Conservation (phyloP, 1,140 invertebrate genomes). For the Ceratosolen fusciceps region DNA sequence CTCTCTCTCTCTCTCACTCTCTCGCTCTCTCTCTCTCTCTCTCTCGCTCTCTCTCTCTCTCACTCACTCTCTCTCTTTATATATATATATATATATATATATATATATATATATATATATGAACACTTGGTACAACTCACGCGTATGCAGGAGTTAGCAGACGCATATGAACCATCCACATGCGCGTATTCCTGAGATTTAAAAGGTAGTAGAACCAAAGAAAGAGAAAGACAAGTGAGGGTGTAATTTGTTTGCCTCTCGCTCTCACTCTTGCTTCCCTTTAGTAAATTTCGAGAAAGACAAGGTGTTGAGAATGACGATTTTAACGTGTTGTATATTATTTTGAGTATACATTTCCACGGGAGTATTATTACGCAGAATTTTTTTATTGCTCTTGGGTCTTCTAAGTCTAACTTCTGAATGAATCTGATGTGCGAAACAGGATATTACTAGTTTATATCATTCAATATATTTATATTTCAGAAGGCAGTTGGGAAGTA, state of each 20-base stretch:
- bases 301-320: constrained; percentile 20
- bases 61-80: neutral
- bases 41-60: neutral
- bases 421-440: neutral
- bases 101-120: too few species aligned
- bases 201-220: neutral
- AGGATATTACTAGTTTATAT: neutral
- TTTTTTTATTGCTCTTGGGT: constrained; percentile 11
- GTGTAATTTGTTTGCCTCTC: neutral
- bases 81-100: too few species aligned
- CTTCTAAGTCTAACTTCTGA: neutral
- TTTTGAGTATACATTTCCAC: neutral
- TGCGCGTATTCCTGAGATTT: neutral
- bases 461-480: too few species aligned
- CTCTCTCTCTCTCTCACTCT: neutral
- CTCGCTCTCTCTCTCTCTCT: neutral
- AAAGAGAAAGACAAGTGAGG: neutral
- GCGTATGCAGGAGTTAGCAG: neutral
- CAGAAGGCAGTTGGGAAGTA: too few species aligned
- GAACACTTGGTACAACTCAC: neutral
- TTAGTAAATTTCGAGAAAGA: constrained; percentile 16
- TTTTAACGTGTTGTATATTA: neutral
- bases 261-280: neutral
- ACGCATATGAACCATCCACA: neutral
- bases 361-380: neutral